Percentiles rank a stretch among this genome's conserved stretches.
Evolutionary conservation across 2,888 invertebrate species (phyloP).

Genomic region (Sminthurides aquaticus): DNA sequence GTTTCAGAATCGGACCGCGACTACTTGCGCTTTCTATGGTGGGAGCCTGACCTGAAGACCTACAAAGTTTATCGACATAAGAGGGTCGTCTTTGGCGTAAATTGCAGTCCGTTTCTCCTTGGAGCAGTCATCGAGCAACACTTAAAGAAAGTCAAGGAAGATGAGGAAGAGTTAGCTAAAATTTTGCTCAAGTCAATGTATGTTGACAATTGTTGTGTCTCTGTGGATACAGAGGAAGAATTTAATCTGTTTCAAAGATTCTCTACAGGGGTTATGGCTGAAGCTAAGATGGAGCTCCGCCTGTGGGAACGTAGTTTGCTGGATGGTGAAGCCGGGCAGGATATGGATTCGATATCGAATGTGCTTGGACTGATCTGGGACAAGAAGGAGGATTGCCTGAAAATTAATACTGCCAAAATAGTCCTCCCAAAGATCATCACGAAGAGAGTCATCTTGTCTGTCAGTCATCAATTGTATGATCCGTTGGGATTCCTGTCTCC

Average conservation of each 20-base stretch:
- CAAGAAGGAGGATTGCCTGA: constrained; percentile 20
- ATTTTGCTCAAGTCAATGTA: constrained; percentile 14
- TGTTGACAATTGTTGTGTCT: constrained; percentile 21
- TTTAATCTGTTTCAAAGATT: background rate
- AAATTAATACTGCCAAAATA: constrained; percentile 8
- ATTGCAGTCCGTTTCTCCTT: constrained; percentile 18
- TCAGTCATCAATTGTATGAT: constrained; percentile 15
- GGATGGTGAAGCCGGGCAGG: background rate
- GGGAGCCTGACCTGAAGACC: constrained; percentile 12
- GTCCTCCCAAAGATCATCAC: background rate
- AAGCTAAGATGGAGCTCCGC: constrained; percentile 36
- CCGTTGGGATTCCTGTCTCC: constrained; percentile 16
- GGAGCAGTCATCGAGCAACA: background rate
- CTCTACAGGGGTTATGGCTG: constrained; percentile 28
- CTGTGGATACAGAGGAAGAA: constrained; percentile 1
- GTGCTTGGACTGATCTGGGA: constrained; percentile 24
- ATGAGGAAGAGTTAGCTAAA: background rate
- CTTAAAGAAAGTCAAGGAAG: background rate
- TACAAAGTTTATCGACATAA: constrained; percentile 11
- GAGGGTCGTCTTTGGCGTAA: constrained; percentile 23
- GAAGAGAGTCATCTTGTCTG: constrained; percentile 14
- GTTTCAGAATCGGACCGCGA: constrained; percentile 41
- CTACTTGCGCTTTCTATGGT: constrained; percentile 43
- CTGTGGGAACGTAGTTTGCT: constrained; percentile 30
- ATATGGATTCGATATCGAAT: background rate